Percentiles rank a stretch among this genome's conserved stretches.
phyloP scores from a whole-genome alignment of 2,888 invertebrate genomes.

The Macrophya annulata region DNA sequence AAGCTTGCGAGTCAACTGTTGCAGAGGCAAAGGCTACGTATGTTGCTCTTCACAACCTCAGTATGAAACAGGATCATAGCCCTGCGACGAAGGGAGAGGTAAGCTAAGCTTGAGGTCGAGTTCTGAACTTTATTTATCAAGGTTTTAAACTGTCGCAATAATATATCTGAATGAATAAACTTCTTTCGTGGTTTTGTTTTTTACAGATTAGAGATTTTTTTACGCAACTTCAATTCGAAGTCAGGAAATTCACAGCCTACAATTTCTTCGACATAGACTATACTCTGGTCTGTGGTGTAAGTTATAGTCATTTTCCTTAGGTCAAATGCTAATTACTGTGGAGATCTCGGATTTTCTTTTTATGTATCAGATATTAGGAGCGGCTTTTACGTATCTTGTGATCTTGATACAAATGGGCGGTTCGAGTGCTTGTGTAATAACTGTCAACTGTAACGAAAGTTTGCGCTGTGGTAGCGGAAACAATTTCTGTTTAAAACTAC shows the following conservation, averaged over 20 bases:
- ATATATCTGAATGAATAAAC: neutral
- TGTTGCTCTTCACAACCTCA: neutral
- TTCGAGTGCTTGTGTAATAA: neutral
- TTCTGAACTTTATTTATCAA: neutral
- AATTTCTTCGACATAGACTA: neutral
- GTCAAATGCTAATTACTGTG: neutral
- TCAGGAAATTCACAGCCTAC: neutral
- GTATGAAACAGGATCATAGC: neutral
- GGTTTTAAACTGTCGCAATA: neutral
- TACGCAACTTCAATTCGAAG: constrained; percentile 9
- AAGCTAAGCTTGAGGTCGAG: neutral
- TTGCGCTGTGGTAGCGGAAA: neutral
- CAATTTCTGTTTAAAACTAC: neutral
- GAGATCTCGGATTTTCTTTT: neutral
- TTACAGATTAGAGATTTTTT: constrained; percentile 15
- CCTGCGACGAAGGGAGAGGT: constrained; percentile 12
- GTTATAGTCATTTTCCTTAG: neutral
- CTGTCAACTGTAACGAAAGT: neutral
- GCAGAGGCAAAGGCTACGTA: neutral
- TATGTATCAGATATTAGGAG: neutral
- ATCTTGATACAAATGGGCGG: constrained; percentile 17
- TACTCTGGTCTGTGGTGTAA: constrained; percentile 7
- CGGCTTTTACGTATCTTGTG: neutral
- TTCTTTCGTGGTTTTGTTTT: neutral
- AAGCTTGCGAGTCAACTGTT: neutral